These are phyloP conservation scores for Trichacis sp. DNA, from an alignment of 2,888 invertebrate genomes.

Conservation along the genomic window DNA sequence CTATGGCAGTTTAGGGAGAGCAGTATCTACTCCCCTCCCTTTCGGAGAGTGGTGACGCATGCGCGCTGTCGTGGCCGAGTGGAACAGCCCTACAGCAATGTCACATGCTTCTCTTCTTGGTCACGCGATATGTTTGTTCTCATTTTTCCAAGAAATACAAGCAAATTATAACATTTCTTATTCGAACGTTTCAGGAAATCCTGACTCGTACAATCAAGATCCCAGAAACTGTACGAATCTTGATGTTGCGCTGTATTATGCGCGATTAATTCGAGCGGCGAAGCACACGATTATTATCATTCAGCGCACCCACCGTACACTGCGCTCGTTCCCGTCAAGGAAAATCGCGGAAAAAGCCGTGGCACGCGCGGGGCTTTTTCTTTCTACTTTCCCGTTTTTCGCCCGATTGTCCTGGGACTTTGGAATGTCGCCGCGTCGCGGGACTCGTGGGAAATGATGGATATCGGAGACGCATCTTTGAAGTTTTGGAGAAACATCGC, in stretches of 20 bases:
- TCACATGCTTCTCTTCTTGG: no score
- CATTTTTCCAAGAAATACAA: no score
- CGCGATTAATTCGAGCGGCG: neutral
- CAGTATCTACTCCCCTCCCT: no score
- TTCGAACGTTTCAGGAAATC: conserved; percentile 26
- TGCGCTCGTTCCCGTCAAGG: conserved; percentile 14
- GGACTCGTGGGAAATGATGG: neutral
- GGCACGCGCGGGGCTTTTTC: neutral
- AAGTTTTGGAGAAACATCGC: conserved; percentile 17
- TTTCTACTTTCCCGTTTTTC: neutral
- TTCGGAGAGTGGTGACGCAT: no score
- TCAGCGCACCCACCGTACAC: conserved; percentile 9
- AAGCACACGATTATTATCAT: conserved; percentile 5
- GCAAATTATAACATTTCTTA: no score
- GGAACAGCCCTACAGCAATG: no score
- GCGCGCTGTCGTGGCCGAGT: no score
- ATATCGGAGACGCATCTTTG: conserved; percentile 8
- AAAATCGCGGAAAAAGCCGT: conserved; percentile 8
- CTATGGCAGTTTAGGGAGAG: no score
- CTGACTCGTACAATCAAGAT: conserved; percentile 13
- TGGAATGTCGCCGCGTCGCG: neutral
- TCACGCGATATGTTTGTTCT: no score
- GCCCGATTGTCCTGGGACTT: neutral
- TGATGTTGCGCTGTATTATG: neutral
- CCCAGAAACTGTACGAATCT: no score